phyloP scores from a whole-genome alignment of 2,797 vertebrate species.

The Lagodon rhomboides region DNA sequence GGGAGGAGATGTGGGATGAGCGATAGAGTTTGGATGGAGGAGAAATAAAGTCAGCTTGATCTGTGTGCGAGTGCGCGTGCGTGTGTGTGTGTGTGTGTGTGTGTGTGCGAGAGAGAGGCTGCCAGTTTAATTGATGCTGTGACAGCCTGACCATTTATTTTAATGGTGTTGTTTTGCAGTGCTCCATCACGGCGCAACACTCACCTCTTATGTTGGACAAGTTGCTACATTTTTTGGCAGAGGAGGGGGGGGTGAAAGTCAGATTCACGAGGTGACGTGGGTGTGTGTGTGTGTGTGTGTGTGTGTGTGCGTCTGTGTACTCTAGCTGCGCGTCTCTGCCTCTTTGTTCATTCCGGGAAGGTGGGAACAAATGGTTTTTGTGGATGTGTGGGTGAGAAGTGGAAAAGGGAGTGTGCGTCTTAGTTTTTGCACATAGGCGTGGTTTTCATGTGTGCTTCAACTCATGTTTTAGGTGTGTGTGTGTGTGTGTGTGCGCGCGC shows the following conservation, averaged over 20 bases:
- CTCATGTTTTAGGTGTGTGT: conserved; percentile 3
- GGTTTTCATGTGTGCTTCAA: not conserved
- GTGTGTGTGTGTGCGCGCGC: conserved; percentile 19
- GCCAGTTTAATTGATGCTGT: conserved; percentile 75
- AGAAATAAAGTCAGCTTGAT: conserved; percentile 69
- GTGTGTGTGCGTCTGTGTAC: conserved; percentile 3
- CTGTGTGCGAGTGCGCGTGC: conserved; percentile 23
- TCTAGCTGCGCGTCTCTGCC: not conserved
- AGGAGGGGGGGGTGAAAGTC: conserved; percentile 46
- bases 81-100: conserved; percentile 8
- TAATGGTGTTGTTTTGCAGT: conserved; percentile 69
- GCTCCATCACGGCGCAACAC: conserved; percentile 59
- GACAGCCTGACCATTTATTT: conserved; percentile 75
- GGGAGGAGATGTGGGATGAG: conserved; percentile 52
- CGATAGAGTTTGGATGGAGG: conserved; percentile 61
- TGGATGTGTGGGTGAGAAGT: conserved; percentile 10
- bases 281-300: conserved; percentile 17
- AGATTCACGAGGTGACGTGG: conserved; percentile 29
- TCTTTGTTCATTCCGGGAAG: conserved; percentile 46
- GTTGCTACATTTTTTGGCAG: conserved; percentile 43
- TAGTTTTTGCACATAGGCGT: not conserved
- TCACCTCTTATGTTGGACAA: conserved; percentile 74
- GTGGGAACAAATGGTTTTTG: conserved; percentile 41
- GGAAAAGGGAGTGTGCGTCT: conserved; percentile 13
- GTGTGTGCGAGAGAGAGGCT: conserved; percentile 33